Evolutionary conservation across 2,888 invertebrate genomes (phyloP), one percentile per base, ranked within the genome.

Genomic region (Scotopteryx bipunctaria): DNA sequence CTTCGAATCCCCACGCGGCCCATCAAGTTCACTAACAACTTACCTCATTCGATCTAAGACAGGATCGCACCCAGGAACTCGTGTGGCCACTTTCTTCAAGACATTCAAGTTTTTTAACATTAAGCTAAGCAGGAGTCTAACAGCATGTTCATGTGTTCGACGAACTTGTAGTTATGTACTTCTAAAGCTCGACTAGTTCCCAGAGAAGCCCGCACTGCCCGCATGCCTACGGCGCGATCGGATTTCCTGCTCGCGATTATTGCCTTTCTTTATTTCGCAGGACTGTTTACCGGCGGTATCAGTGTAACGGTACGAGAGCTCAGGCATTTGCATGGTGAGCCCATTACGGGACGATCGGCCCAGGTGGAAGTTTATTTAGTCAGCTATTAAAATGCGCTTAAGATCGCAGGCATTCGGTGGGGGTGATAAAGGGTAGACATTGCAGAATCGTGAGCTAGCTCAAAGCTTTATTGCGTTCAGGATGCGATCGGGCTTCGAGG

Each of bases 381-480:
- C 36, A 45, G 48, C 44, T 86, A 86, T 86, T 88, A 85, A 86
- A 87, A 86, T 85, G 81, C 81, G 76, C 83, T 86, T 83, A 84
- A 87, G 83, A 86, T 86, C 75, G 79, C 65, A 78, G 76, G 83
- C 74, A 79, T 83, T 85, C 73, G 80, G 77, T 57, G 66, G 74
- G 68, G 73, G 76, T 79, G 86, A 86, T 88, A 86, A 86, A 82
- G 78, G 75, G 82, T 78, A 79, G 80, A 81, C 81, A 80, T 81
- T 83, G 80, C 76, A 57, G 76, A 87, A 81, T 86, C 85, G 86
- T 86, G 86, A 84, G 83, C 72, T 77, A 63, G 82, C 82, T 84
- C 62, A 78, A 77, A 86, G 86, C 80, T 81, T 86, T 86, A 87
- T 86, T 81, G 84, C 85, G 78, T 86, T 81, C 72, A 64, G 83